Evolutionary conservation across 2,797 vertebrate genomes (phyloP), one percentile per base, ranked within the genome.

Genomic region (Falco berigora): DNA sequence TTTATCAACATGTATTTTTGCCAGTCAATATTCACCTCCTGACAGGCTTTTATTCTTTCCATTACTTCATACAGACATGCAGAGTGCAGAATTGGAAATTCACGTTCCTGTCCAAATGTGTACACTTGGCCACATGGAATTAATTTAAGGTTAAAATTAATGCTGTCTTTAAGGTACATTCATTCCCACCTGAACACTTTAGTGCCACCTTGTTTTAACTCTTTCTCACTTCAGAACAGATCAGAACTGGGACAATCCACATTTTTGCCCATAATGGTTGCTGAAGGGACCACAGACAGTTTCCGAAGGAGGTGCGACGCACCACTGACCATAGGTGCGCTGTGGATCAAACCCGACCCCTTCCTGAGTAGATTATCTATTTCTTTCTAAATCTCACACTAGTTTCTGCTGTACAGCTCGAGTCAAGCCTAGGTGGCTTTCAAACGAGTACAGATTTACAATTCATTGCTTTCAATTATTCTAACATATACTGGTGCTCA

Each of bases 1-100:
- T 96, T 96, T 94, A 95, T 92, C 90, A 93, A 95, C 62, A 82
- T 68, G 72, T 86, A 84, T 96, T 84, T 96, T 97, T 97, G 68
- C 94, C 94, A 93, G 96, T 82, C 96, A 91, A 94, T 93, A 95
- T 94, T 94, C 82, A 91, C 63, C 69, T 92, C 76, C 56, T 50
- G 83, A 68, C 58, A 67, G 36, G 50, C 38, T 94, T 80, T 76
- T 30, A 71, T 81, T 62, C 68, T 62, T 96, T 93, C 86, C 82
- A 81, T 82, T 88, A 64, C 87, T 90, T 90, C 74, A 75, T 42
- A 72, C 0, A 89, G 78, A 88, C 58, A 93, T 55, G 44, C 50
- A 82, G n/a, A 79, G 15, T 27, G 34, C 32, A 89, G 61, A 94
- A 87, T 2, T 47, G 64, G 81, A 47, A 73, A 78, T 90, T 18